These are phyloP conservation scores for Chalcis sispes DNA, from an alignment of 2,888 invertebrate species.

Conservation along the genomic window DNA sequence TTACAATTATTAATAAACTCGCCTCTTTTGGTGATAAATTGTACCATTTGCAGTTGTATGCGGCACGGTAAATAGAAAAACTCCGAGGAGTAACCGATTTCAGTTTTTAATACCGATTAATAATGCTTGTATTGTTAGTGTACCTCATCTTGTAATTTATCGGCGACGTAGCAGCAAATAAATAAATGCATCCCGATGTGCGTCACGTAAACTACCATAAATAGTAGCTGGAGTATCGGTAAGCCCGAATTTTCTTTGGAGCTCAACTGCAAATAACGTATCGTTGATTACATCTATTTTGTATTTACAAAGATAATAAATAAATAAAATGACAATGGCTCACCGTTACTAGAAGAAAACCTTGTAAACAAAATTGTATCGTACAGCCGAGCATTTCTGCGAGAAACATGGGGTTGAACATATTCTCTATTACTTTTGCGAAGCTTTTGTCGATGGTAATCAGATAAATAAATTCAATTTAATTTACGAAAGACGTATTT, in stretches of 20 bases:
- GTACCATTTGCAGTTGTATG: conserved; percentile 56
- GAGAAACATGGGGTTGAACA: conserved; percentile 65
- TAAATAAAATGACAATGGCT: conserved; percentile 21
- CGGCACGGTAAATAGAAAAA: conserved; percentile 38
- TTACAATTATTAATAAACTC: conserved; percentile 57
- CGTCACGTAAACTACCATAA: conserved; percentile 30
- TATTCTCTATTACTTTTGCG: conserved; percentile 61
- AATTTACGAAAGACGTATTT: neutral
- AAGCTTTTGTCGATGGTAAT: too few relatives aligned
- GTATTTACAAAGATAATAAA: too few relatives aligned
- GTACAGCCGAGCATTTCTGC: conserved; percentile 64
- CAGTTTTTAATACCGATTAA: neutral
- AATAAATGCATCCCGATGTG: conserved; percentile 41
- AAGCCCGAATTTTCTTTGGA: neutral
- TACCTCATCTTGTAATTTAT: conserved; percentile 45
- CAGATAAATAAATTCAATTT: too few relatives aligned
- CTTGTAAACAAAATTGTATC: conserved; percentile 65
- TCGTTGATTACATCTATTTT: conserved; percentile 42
- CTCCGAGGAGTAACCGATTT: conserved; percentile 45
- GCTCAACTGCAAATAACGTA: neutral
- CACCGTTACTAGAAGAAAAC: conserved; percentile 63
- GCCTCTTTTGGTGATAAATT: conserved; percentile 50
- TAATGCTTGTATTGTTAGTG: neutral
- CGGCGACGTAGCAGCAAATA: conserved; percentile 49
- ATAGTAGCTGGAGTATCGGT: conserved; percentile 16